Evolutionary conservation across 2,113 vertebrate species (phyloP), one percentile per base, ranked within the genome.

Genomic region (Sus scrofa): DNA sequence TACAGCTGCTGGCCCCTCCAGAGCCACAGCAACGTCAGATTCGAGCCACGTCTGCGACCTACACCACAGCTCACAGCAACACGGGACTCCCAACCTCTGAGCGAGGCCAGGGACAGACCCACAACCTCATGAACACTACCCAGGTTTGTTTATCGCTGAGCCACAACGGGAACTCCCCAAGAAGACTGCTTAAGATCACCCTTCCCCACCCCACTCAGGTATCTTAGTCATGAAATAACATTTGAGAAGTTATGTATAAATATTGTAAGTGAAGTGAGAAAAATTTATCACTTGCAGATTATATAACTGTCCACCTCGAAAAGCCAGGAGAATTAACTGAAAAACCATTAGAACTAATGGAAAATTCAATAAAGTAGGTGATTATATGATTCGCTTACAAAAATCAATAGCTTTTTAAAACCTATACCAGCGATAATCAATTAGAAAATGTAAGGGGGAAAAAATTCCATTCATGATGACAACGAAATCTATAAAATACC

Each of bases 401-500:
- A 91, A 67, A 71, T 22, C 39, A 96, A 86, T n/a, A 78, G 13
- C 37, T 58, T 94, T 71, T 94, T 89, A 75, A 94, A 94, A 94
- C 85, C 37, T 44, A 65, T 11, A 89, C 30, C 4, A 91, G 34
- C 39, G 70, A 81, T 54, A 89, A 60, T 7, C 10, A 91, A 37
- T 37, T 62, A 50, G 52, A 96, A 84, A 89, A 87, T 30, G 0
- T 82, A 92, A 70, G 62, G 34, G 34, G 30, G 27, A 73, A 67
- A 74, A 79, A 44, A 70, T 30, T 86, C 24, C 54, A 92, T 78
- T 91, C 63, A 65, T 74, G 18, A 96, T 78, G 54, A 26, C 50
- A 93, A 95, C 30, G 73, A 90, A 96, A 84, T 63, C 81, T 89
- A 58, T 79, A 82, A 95, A 86, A 86, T 78, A 93, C 26, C 70